Conservation (phyloP, 2,888 invertebrate genomes). For the Oxytorus armatus region DNA sequence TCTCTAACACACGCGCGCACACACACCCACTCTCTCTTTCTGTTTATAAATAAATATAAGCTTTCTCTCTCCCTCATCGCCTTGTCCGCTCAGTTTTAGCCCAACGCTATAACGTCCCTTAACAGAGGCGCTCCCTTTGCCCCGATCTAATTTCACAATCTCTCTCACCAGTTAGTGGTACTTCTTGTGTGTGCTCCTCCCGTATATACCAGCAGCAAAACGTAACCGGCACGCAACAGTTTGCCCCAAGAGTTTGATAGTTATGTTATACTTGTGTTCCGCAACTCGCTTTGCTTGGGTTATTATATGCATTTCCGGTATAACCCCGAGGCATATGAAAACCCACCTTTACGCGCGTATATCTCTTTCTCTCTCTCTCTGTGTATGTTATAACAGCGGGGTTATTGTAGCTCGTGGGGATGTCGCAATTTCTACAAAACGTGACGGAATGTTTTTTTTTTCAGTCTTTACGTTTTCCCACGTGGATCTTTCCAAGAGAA, state of each 20-base stretch:
- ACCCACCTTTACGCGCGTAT: too few relatives aligned
- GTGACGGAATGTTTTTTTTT: too few relatives aligned
- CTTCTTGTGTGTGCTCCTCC: conserved; percentile 26
- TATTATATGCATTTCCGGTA: conserved; percentile 1
- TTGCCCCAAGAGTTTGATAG: conserved; percentile 63
- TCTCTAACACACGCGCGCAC: too few relatives aligned
- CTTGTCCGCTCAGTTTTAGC: conserved; percentile 4
- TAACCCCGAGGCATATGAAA: conserved; percentile 22
- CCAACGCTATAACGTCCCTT: conserved; percentile 25
- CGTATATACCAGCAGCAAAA: conserved; percentile 56
- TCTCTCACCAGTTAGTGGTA: conserved; percentile 29
- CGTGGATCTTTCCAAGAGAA: too few relatives aligned
- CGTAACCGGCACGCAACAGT: conserved; percentile 62
- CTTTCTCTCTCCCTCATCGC: conserved; percentile 3
- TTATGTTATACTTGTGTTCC: conserved; percentile 60
- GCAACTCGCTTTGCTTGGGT: conserved; percentile 17
- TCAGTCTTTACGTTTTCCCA: too few relatives aligned
- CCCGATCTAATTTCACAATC: conserved; percentile 59
- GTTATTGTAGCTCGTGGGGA: too few relatives aligned
- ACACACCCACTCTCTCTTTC: conserved; percentile 1
- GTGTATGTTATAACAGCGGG: too few relatives aligned
- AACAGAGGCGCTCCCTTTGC: conserved; percentile 47
- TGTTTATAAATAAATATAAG: too few relatives aligned
- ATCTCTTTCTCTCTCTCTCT: too few relatives aligned
- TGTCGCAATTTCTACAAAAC: too few relatives aligned